Evolutionary conservation across 2,888 invertebrate species (phyloP).

Genomic region (Cryptocheilus praepositus): DNA sequence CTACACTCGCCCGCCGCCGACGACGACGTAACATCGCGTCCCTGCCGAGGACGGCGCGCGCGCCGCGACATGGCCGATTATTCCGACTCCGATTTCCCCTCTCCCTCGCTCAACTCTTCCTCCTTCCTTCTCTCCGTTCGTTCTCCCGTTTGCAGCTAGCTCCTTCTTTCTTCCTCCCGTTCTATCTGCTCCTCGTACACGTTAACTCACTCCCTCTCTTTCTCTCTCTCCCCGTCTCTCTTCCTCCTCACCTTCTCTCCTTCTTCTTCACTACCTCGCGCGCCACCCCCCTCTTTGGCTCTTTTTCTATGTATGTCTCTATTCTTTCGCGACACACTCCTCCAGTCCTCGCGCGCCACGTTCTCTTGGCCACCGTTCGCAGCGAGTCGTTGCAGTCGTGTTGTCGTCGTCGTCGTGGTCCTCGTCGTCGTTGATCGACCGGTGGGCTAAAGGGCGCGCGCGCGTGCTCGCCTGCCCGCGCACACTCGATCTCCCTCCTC

Average conservation of each 20-base stretch:
- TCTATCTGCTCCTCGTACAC: neutral
- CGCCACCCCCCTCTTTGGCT: neutral
- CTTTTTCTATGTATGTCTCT: slow-evolving; percentile 3
- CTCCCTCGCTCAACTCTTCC: neutral
- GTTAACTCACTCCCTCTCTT: slow-evolving; percentile 1
- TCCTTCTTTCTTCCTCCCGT: neutral
- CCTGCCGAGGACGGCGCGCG: slow-evolving; percentile 42
- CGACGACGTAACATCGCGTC: slow-evolving; percentile 56
- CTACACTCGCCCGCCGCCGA: slow-evolving; percentile 45
- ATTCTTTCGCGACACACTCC: neutral
- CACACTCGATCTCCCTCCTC: slow-evolving; percentile 12
- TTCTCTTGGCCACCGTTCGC: neutral
- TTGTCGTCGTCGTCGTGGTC: slow-evolving; percentile 7
- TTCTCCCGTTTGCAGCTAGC: neutral
- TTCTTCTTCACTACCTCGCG: neutral
- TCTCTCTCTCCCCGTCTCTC: slow-evolving; percentile 5
- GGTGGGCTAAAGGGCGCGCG: slow-evolving; percentile 47
- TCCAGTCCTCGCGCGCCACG: neutral
- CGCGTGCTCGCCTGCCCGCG: slow-evolving; percentile 31
- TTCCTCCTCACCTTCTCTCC: slow-evolving; percentile 8
- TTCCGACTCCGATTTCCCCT: slow-evolving; percentile 33
- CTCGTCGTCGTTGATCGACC: slow-evolving; percentile 49
- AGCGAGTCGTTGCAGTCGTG: slow-evolving; percentile 10
- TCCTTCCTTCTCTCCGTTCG: neutral
- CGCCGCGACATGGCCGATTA: slow-evolving; percentile 40